Percentiles rank a stretch among this genome's conserved stretches.
Conservation (phyloP, 37 sponge, comb jelly and placozoan species). For the Haliclona indistincta region DNA sequence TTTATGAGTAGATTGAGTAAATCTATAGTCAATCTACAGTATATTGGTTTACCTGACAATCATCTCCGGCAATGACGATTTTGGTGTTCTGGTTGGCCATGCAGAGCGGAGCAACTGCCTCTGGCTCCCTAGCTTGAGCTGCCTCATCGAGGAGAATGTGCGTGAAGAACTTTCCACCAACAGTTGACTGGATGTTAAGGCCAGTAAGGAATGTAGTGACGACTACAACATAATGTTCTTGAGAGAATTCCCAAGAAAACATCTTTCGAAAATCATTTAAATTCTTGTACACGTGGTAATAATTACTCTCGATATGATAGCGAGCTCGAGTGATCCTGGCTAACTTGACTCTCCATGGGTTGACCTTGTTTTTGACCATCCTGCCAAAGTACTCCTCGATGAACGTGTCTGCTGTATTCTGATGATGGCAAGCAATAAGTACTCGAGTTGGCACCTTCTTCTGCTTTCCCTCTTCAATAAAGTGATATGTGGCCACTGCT, state of each 20-base stretch:
- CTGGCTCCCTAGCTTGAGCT: conserved; percentile 57
- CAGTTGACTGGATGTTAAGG: background rate
- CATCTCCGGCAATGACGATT: conserved; percentile 50
- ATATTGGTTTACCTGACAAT: conserved; percentile 49
- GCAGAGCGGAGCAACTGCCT: conserved; percentile 25
- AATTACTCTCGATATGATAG: too few species aligned
- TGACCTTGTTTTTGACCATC: background rate
- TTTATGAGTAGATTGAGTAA: background rate
- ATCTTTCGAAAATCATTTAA: too few species aligned
- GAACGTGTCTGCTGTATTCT: conserved; percentile 58
- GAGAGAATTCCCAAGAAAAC: too few species aligned
- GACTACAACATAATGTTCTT: conserved; percentile 6
- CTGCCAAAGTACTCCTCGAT: conserved; percentile 53
- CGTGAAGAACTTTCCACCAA: conserved; percentile 8
- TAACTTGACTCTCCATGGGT: background rate
- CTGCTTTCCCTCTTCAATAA: conserved; percentile 14
- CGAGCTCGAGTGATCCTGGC: background rate
- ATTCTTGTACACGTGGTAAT: background rate
- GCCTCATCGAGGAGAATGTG: conserved; percentile 65
- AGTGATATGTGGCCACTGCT: conserved; percentile 60
- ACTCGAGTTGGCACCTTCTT: conserved; percentile 11
- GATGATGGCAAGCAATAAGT: conserved; percentile 61
- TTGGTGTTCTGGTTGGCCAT: conserved; percentile 13
- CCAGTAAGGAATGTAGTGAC: conserved; percentile 57
- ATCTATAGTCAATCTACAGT: too few species aligned